Evolutionary conservation across 2,888 invertebrate species (phyloP), one percentile per base, ranked within the genome.

Genomic region (Plebejus melissa): DNA sequence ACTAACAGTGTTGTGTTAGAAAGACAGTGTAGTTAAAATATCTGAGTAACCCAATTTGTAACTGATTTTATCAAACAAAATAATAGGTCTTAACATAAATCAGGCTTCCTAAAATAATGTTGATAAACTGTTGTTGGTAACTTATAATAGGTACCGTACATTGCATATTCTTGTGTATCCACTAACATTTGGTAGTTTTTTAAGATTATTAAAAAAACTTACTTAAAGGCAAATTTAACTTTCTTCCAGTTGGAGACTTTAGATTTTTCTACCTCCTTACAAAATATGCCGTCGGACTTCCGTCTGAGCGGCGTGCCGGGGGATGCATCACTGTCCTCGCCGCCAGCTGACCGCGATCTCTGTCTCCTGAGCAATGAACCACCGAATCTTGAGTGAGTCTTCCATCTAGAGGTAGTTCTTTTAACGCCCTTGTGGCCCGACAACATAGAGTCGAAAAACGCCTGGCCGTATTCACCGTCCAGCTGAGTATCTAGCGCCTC

Each of bases 201-300:
- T 1, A 13, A 13, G 11, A 13, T 13, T 50, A 50, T 50, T 54
- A 69, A 69, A n/a, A 60, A 74, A 82, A 96, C 96, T 96, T 95
- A 97, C 87, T 96, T 97, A 83, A 97, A 97, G 16, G 98, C 98
- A 71, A 97, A 97, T 87, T 98, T 98, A 11, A 98, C 98, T 89
- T 96, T 96, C 0, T 97, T 97, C 98, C 98, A 98, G 84, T 98
- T 98, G 0, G 97, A 97, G 74, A 96, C 95, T 83, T 96, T 96
- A 0, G 95, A 94, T 76, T 93, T 94, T 28, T 94, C 94, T 0
- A 92, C 90, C 80, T 92, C 91, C 76, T 93, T 93, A 72, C 85
- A 80, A 74, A 90, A 91, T 2, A 93, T 81, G 0, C 90, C 90
- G 77, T 90, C 94, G 9, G 90, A 93, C 75, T 87, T 87, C 79